Conservation (phyloP, 2,888 invertebrate genomes). For the Rhagium mordax region DNA sequence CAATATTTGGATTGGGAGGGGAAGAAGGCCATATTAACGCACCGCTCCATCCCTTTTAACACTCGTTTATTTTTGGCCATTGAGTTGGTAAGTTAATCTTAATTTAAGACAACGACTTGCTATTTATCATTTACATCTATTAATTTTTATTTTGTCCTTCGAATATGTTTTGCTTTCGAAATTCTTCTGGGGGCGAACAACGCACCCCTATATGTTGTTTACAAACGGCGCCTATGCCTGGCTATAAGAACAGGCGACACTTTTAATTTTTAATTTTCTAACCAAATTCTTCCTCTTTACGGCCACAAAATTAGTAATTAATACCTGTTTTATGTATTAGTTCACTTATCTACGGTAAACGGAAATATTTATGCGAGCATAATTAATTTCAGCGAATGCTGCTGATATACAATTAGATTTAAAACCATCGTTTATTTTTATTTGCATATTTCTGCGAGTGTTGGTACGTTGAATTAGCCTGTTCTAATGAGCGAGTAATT, state of each 20-base stretch:
- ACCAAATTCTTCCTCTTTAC: not conserved
- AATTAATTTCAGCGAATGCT: not conserved
- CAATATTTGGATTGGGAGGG: too few species aligned
- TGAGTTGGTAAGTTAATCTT: too few species aligned
- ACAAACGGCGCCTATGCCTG: too few species aligned
- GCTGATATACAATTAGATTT: not conserved
- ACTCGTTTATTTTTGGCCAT: too few species aligned
- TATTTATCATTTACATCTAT: too few species aligned
- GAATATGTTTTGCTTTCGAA: too few species aligned
- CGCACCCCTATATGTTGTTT: too few species aligned
- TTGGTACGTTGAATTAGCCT: not conserved
- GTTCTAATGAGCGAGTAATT: constrained; percentile 10
- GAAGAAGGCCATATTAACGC: too few species aligned
- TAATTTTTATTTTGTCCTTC: too few species aligned
- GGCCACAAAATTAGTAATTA: not conserved
- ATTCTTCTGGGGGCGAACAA: too few species aligned
- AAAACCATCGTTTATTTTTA: not conserved
- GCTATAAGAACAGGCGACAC: not conserved
- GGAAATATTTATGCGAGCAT: not conserved
- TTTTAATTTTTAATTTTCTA: not conserved
- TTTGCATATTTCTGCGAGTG: not conserved
- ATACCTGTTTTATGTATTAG: not conserved
- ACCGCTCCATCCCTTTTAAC: too few species aligned
- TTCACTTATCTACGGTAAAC: not conserved
- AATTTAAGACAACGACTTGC: too few species aligned